Conservation (phyloP, 2,113 vertebrate genomes). For the Caranx melampygus region DNA sequence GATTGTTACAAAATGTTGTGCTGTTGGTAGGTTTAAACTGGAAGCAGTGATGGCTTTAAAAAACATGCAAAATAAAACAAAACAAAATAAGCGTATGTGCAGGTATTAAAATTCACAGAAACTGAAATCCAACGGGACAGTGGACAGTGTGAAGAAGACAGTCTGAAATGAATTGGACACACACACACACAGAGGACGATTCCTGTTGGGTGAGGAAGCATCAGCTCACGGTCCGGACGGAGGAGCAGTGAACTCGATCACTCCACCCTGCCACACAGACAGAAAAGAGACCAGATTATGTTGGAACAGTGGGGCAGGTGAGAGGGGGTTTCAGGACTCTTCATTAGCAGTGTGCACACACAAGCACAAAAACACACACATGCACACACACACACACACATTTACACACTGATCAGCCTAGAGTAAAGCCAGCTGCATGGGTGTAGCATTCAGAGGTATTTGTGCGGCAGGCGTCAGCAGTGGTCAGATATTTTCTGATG, state of each 20-base stretch:
- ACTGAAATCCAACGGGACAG: not conserved
- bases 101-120: slow-evolving; percentile 13
- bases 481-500: slow-evolving; percentile 23
- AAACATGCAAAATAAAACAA: no score
- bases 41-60: not conserved
- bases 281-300: slow-evolving; percentile 33
- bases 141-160: not conserved
- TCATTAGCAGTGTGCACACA: not conserved
- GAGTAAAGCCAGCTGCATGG: slow-evolving; percentile 27
- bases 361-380: not conserved
- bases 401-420: not conserved
- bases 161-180: not conserved
- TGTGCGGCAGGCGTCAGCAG: not conserved
- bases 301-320: not conserved
- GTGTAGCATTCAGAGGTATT: slow-evolving; percentile 17
- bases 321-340: not conserved
- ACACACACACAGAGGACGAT: not conserved
- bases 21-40: not conserved
- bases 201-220: not conserved
- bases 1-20: not conserved
- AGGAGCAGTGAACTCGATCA: slow-evolving; percentile 56
- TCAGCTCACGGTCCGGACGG: slow-evolving; percentile 51
- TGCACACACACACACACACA: not conserved
- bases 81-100: not conserved
- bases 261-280: slow-evolving; percentile 61